phyloP scores from a whole-genome alignment of 2,797 vertebrate genomes.

The Paedocypris micromegethes region DNA sequence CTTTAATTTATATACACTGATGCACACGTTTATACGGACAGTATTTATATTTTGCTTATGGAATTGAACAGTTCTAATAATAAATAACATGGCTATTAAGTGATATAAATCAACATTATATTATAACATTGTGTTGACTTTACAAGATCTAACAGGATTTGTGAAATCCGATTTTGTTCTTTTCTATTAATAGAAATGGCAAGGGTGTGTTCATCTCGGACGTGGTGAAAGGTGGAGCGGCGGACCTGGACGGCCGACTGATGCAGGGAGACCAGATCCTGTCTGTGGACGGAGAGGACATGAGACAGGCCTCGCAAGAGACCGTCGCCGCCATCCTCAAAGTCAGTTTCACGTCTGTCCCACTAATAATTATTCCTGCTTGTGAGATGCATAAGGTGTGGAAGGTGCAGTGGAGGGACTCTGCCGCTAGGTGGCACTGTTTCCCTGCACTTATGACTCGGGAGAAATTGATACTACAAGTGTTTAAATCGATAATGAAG shows the following conservation, averaged over 20 bases:
- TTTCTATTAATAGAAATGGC: conserved; percentile 74
- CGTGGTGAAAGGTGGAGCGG: conserved; percentile 89
- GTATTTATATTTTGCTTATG: no score
- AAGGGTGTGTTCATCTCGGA: conserved; percentile 93
- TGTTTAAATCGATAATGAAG: neutral
- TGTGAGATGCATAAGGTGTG: conserved; percentile 17
- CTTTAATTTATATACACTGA: no score
- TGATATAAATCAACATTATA: no score
- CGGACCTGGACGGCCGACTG: conserved; percentile 85
- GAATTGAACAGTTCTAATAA: no score
- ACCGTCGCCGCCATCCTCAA: conserved; percentile 86
- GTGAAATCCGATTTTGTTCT: no score
- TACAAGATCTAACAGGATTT: no score
- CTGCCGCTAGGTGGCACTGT: conserved; percentile 40
- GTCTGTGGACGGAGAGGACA: conserved; percentile 85
- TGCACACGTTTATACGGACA: no score
- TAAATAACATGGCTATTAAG: no score
- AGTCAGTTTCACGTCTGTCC: conserved; percentile 60
- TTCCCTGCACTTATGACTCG: neutral
- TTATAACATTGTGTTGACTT: no score
- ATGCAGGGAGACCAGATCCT: conserved; percentile 96
- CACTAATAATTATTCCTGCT: neutral
- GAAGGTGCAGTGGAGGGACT: neutral
- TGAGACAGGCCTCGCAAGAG: conserved; percentile 84
- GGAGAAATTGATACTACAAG: no score